Conservation (phyloP, 2,888 invertebrate genomes). For the Tyria jacobaeae region DNA sequence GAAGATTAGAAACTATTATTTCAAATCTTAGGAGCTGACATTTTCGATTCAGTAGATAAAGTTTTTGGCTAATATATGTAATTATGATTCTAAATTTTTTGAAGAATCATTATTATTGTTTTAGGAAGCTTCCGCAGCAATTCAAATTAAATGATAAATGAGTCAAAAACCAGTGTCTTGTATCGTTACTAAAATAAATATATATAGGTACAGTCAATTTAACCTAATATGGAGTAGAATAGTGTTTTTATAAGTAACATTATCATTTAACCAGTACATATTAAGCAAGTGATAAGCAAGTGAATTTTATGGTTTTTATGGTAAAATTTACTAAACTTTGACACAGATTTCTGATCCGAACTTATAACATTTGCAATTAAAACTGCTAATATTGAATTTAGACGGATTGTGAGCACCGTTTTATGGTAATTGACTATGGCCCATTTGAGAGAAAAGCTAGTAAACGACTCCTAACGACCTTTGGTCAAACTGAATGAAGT, state of each 20-base stretch:
- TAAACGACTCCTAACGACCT: no score
- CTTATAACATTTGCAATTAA: not conserved
- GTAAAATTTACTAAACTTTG: not conserved
- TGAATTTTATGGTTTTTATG: not conserved
- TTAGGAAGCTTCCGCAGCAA: not conserved
- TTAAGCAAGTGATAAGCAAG: not conserved
- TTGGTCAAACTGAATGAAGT: no score
- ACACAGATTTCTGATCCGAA: not conserved
- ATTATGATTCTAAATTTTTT: not conserved
- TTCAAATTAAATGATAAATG: not conserved
- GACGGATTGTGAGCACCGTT: not conserved
- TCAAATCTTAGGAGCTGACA: not conserved
- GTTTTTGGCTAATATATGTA: constrained; percentile 3
- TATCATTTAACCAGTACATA: no score
- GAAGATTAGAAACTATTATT: not conserved
- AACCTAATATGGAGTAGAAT: no score
- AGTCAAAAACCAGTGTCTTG: not conserved
- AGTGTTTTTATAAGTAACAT: no score
- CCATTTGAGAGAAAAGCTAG: not conserved
- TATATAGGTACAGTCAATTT: no score
- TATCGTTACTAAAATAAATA: not conserved
- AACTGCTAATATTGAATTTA: not conserved
- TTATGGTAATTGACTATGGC: not conserved
- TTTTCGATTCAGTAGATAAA: constrained; percentile 3
- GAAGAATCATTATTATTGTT: not conserved